Evolutionary conservation across 2,888 invertebrate genomes (phyloP), one percentile per base, ranked within the genome.

Genomic region (Mesorhabditis belari): DNA sequence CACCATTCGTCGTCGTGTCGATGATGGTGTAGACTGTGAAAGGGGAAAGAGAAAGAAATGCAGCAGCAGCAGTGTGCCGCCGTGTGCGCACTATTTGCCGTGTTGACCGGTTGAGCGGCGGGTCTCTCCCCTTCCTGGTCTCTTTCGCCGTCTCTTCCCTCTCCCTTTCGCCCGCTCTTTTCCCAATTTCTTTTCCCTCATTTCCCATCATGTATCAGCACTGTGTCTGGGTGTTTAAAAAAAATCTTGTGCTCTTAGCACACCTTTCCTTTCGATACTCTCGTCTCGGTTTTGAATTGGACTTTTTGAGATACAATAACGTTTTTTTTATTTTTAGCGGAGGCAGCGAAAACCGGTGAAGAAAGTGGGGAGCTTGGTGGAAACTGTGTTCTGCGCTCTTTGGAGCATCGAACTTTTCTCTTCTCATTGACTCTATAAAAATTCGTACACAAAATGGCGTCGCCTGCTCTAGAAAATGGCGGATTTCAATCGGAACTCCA

Each of bases 111-210:
- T n/a, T n/a, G n/a, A n/a, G n/a, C n/a, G n/a, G n/a, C n/a, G n/a
- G n/a, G n/a, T 49, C 57, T 49, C 57, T 49, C 44, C 49, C 57
- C 27, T 49, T 23, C 27, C 50, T 26, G 24, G 24, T 28, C 21
- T 49, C 57, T 56, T 49, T 57, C 57, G 24, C 57, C 25, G 26
- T 49, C 57, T 28, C 57, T 23, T 28, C 50, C 51, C 51, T 17
- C 52, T n/a, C 44, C n/a, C 44, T 9, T 35, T n/a, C 44, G 44
- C 44, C 44, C 44, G n/a, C 12, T 9, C 12, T 35, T 35, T 17
- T 35, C 12, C 44, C 12, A 17, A 17, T n/a, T 35, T n/a, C 35
- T 35, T 35, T n/a, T 35, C 12, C 44, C 44, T 35, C 44, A 35
- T 9, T 17, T 35, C 44, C 44, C 44, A 35, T 35, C n/a, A 17